phyloP scores from a whole-genome alignment of 2,797 vertebrate genomes.

The Choloepus didactylus region DNA sequence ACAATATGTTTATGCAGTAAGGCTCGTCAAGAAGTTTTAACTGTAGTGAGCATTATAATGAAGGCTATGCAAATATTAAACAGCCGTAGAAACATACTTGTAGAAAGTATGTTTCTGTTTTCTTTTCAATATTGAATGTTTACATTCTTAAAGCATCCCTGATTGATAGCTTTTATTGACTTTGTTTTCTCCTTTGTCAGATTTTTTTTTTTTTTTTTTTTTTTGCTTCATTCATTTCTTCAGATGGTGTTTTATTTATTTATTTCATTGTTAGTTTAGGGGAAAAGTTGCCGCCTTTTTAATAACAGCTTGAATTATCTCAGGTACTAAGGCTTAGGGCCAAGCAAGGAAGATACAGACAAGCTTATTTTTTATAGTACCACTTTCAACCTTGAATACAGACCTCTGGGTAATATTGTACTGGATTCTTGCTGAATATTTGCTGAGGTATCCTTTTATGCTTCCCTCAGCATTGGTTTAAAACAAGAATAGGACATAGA shows the following conservation, averaged over 20 bases:
- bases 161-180: constrained; percentile 73
- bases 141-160: constrained; percentile 69
- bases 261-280: constrained; percentile 18
- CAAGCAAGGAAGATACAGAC: constrained; percentile 16
- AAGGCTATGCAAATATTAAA: constrained; percentile 81
- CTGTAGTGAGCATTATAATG: constrained; percentile 74
- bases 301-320: constrained; percentile 72
- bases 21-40: constrained; percentile 62
- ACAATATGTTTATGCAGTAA: constrained; percentile 76
- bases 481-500: constrained; percentile 4
- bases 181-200: constrained; percentile 72
- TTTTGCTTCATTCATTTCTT: constrained; percentile 46
- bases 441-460: not conserved
- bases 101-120: constrained; percentile 69
- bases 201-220: constrained; percentile 13
- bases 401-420: not conserved
- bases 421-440: not conserved
- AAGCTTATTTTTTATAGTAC: not conserved
- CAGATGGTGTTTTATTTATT: constrained; percentile 32
- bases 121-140: constrained; percentile 76
- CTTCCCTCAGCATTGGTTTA: constrained; percentile 46
- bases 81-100: not conserved
- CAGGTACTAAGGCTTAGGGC: constrained; percentile 13
- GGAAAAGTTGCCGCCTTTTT: constrained; percentile 65
- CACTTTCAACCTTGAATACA: constrained; percentile 49